Conservation (phyloP, 2,888 invertebrate species). For the Mythimna lalbum region DNA sequence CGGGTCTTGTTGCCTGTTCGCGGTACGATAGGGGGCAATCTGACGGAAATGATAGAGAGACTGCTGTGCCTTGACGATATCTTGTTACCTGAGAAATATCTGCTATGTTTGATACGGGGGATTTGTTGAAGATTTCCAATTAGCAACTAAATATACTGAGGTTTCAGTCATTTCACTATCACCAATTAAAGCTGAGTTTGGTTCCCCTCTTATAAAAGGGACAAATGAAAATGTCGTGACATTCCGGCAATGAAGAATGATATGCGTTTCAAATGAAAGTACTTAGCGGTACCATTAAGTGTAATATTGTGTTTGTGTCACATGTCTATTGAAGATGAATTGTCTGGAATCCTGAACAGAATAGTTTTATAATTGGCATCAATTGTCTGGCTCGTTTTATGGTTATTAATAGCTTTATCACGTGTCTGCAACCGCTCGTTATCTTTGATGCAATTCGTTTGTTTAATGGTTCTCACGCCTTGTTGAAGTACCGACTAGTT, state of each 20-base stretch:
- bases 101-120: conserved; percentile 20
- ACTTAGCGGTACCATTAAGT: conserved; percentile 42
- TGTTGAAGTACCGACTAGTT: conserved; percentile 8
- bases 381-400: conserved; percentile 66
- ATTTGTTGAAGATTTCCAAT: conserved; percentile 16
- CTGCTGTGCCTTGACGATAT: conserved; percentile 61
- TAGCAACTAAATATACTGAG: conserved; percentile 10
- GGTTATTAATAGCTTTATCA: conserved; percentile 65
- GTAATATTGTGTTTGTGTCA: conserved; percentile 58
- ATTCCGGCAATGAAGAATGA: conserved; percentile 37
- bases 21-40: conserved; percentile 71
- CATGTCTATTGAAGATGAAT: conserved; percentile 62
- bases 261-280: conserved; percentile 46
- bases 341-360: conserved; percentile 60
- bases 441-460: conserved; percentile 50
- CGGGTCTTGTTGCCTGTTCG: conserved; percentile 69
- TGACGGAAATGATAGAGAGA: conserved; percentile 76
- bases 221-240: conserved; percentile 15
- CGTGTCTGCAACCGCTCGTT: conserved; percentile 53
- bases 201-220: neutral
- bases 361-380: conserved; percentile 68
- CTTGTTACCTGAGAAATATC: conserved; percentile 52
- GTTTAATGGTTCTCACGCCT: conserved; percentile 50
- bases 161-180: conserved; percentile 4
- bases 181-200: conserved; percentile 4